Conservation (phyloP, 2,113 vertebrate species). For the Hippocampus mohnikei region DNA sequence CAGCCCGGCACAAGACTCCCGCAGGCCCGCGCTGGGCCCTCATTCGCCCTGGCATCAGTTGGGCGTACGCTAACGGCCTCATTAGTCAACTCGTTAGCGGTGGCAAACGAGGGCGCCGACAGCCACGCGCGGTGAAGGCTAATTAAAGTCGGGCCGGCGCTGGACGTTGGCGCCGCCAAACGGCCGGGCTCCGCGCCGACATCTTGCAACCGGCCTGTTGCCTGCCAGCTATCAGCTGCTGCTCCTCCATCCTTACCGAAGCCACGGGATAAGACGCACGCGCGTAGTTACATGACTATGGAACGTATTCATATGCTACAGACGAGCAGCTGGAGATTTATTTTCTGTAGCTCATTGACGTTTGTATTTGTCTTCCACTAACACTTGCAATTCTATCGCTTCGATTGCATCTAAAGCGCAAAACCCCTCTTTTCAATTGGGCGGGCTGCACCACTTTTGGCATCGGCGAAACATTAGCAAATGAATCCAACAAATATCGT, state of each 20-base stretch:
- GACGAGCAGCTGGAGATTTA: too few relatives aligned
- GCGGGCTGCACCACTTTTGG: too few relatives aligned
- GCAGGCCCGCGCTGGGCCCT: conserved; percentile 45
- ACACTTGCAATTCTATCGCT: too few relatives aligned
- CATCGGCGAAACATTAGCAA: too few relatives aligned
- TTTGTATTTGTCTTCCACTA: too few relatives aligned
- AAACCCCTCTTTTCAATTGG: too few relatives aligned
- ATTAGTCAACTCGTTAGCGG: conserved; percentile 92
- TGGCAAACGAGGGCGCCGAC: conserved; percentile 81
- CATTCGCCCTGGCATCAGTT: conserved; percentile 73
- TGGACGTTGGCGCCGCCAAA: conserved; percentile 59
- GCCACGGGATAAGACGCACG: neutral
- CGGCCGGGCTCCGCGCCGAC: conserved; percentile 69
- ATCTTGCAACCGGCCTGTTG: conserved; percentile 7
- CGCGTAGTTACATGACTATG: too few relatives aligned
- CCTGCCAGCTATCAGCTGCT: conserved; percentile 61
- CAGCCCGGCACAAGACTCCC: conserved; percentile 54
- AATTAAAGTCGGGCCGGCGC: conserved; percentile 78
- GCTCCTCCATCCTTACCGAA: conserved; percentile 33
- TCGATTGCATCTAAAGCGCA: too few relatives aligned
- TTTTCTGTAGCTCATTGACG: too few relatives aligned
- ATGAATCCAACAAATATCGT: too few relatives aligned
- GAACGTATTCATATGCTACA: too few relatives aligned
- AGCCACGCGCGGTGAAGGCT: conserved; percentile 76
- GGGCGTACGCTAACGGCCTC: conserved; percentile 86